Evolutionary conservation across 2,113 vertebrate genomes (phyloP), one percentile per base, ranked within the genome.

Genomic region (Acinonyx jubatus): DNA sequence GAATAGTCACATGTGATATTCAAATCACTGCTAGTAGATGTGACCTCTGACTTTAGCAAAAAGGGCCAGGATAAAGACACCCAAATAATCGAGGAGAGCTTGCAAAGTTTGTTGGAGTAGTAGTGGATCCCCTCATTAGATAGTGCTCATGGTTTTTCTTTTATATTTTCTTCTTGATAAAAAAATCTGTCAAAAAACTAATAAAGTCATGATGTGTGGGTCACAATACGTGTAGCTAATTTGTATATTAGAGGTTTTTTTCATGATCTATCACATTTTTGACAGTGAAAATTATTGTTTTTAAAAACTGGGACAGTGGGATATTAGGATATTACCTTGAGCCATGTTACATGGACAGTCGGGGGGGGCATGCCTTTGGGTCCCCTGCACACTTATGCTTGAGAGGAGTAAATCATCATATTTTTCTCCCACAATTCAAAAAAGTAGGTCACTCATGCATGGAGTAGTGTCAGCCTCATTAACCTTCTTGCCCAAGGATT

Each of bases 1-100:
- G 69, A 92, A 63, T 36, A 82, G 81, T 93, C 86, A 86, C 83
- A 52, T 92, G 94, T 97, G 82, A 92, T 95, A 68, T 96, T 97
- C 86, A 78, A 3, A 91, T 97, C 94, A 97, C 61, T 68, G 61
- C n/a, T 45, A 41, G 68, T 76, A 86, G 93, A 79, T 63, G 57
- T 91, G 78, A 95, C 79, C 65, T 96, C 84, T 85, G 65, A 63
- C 78, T 95, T 79, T 38, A 27, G 83, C 14, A 9, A 48, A 52
- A 33, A 91, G 65, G 86, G 50, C 68, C 82, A 93, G 80, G 45
- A 33, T 33, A 61, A 50, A 81, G 66, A 74, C 48, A 71, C 45
- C 57, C 23, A 50, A 94, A 38, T 48, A 55, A 66, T n/a, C 27
- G 31, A 0, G 41, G 33, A 27, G 23, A 3, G 61, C 61, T 66